Conservation (phyloP, 1,140 invertebrate genomes). For the Plectrocnemia conspersa region DNA sequence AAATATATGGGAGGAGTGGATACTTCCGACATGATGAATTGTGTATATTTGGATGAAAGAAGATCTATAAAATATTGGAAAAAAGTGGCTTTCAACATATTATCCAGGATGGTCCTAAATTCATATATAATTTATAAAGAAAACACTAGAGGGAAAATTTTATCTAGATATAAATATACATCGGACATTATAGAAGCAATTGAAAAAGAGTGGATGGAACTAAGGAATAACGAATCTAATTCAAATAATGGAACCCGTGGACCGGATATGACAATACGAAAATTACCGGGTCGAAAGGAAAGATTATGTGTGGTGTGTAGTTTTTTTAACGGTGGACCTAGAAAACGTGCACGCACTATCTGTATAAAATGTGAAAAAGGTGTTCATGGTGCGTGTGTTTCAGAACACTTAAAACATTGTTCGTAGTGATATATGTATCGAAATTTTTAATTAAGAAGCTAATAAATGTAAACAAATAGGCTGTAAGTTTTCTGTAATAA, state of each 20-base stretch:
- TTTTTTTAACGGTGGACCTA: too few species aligned
- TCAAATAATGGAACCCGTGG: slow-evolving; percentile 1
- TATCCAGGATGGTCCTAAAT: slow-evolving; percentile 26
- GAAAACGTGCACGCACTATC: too few species aligned
- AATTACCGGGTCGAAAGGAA: too few species aligned
- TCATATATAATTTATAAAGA: slow-evolving; percentile 25
- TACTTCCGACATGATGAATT: slow-evolving; percentile 25
- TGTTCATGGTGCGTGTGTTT: too few species aligned
- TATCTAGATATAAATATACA: slow-evolving; percentile 25
- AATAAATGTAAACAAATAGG: too few species aligned
- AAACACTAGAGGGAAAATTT: slow-evolving; percentile 21
- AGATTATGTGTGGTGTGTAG: too few species aligned
- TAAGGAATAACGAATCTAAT: slow-evolving; percentile 27
- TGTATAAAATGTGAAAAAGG: too few species aligned
- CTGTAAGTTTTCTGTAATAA: too few species aligned
- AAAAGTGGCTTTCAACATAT: slow-evolving; percentile 30
- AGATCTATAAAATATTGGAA: slow-evolving; percentile 31
- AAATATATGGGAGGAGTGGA: slow-evolving; percentile 30
- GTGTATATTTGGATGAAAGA: slow-evolving; percentile 36
- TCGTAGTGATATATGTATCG: too few species aligned
- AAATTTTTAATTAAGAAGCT: too few species aligned
- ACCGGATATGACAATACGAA: not conserved
- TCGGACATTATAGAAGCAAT: slow-evolving; percentile 24
- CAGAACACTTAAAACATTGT: too few species aligned
- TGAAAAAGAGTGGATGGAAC: slow-evolving; percentile 23